Evolutionary conservation across 30 jellyfish, hydroid and myxozoan species (phyloP).

Genomic region (Aurelia aurita complex sp. Pacific): DNA sequence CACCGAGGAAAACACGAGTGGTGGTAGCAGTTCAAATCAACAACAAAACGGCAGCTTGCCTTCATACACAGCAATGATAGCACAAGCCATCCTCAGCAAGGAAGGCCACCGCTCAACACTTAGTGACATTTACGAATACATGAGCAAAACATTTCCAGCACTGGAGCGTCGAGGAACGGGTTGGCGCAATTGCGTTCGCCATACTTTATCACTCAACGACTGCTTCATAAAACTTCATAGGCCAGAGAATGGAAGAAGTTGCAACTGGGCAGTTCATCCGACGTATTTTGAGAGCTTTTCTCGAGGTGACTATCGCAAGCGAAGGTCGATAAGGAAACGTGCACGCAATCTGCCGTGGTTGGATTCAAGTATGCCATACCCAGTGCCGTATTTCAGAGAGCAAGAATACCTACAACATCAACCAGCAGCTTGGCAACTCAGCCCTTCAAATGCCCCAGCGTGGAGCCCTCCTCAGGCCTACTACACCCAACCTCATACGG

Average conservation of each 20-base stretch:
- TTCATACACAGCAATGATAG: constrained; percentile 79
- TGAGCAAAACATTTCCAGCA: constrained; percentile 77
- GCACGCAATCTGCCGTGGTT: constrained; percentile 79
- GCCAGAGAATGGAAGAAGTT: constrained; percentile 90
- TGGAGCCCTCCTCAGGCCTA: constrained; percentile 68
- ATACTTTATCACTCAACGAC: constrained; percentile 81
- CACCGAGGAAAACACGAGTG: constrained; percentile 14
- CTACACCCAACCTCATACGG: constrained; percentile 60
- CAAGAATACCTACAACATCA: constrained; percentile 70
- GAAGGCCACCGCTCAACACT: constrained; percentile 59
- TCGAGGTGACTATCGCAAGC: constrained; percentile 76
- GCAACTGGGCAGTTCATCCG: constrained; percentile 97
- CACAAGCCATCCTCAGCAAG: constrained; percentile 85
- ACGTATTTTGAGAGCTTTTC: constrained; percentile 71
- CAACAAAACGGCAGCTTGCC: constrained; percentile 61
- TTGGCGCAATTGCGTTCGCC: constrained; percentile 92
- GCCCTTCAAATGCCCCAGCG: constrained; percentile 47
- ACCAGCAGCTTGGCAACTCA: constrained; percentile 63
- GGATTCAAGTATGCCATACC: constrained; percentile 75
- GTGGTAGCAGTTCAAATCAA: constrained; percentile 30
- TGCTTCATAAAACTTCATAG: constrained; percentile 88
- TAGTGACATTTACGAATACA: constrained; percentile 79
- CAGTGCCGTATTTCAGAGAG: constrained; percentile 81
- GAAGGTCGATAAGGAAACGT: constrained; percentile 76
- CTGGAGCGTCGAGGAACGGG: constrained; percentile 76